phyloP scores from a whole-genome alignment of 2,797 vertebrate genomes.

The Tenualosa ilisha region DNA sequence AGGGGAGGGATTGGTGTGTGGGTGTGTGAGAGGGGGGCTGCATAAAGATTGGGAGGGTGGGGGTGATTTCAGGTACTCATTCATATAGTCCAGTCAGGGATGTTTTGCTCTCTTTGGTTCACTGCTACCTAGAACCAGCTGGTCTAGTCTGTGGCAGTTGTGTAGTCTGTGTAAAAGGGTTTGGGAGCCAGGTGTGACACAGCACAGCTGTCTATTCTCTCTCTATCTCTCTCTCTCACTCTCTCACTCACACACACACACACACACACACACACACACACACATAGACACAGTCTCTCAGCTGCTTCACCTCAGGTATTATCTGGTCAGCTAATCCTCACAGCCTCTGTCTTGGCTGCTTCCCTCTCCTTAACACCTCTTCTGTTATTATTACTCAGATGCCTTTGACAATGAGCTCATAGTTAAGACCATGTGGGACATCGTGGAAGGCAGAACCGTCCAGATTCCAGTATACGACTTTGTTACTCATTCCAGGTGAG shows the following conservation, averaged over 20 bases:
- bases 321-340: not conserved
- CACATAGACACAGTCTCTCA: not conserved
- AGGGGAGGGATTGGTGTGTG: no score
- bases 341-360: not conserved
- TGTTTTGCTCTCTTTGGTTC: not conserved
- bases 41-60: no score
- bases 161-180: conserved; percentile 22
- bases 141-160: conserved; percentile 9
- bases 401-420: conserved; percentile 94
- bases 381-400: conserved; percentile 67
- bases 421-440: conserved; percentile 83
- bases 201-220: no score
- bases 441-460: conserved; percentile 86
- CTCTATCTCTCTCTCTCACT: no score
- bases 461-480: conserved; percentile 95
- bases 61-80: not conserved
- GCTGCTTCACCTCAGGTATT: not conserved
- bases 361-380: not conserved
- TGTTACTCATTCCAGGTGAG: conserved; percentile 89
- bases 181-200: conserved; percentile 4
- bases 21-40: no score
- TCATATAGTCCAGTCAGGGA: not conserved
- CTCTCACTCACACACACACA: not conserved
- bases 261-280: not conserved
- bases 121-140: not conserved